Percentiles rank a stretch among this genome's conserved stretches.
Conservation (phyloP, 2,888 invertebrate species). For the Acleris literana region DNA sequence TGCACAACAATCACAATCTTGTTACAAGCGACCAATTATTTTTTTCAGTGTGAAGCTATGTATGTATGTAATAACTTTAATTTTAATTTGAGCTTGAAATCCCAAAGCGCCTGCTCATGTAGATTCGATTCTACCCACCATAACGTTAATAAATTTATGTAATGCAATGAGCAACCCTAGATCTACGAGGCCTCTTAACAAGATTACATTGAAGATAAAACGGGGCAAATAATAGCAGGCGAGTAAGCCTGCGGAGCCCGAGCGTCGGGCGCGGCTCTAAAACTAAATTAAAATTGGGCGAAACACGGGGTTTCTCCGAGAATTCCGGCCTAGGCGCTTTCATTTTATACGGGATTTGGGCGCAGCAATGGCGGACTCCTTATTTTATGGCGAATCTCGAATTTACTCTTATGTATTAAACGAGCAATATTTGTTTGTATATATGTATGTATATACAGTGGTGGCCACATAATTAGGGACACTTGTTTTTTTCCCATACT, state of each 20-base stretch:
- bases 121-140: too few species aligned
- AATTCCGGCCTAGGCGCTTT: slow-evolving; percentile 35
- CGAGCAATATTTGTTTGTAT: too few species aligned
- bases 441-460: too few species aligned
- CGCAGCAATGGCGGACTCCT: slow-evolving; percentile 33
- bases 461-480: too few species aligned
- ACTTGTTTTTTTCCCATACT: too few species aligned
- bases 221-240: slow-evolving; percentile 75
- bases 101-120: too few species aligned
- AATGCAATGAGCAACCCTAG: slow-evolving; percentile 26
- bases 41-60: too few species aligned
- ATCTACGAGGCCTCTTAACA: slow-evolving; percentile 73
- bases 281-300: slow-evolving; percentile 75
- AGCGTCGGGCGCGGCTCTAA: slow-evolving; percentile 58
- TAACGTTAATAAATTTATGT: neutral
- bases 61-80: too few species aligned
- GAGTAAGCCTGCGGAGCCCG: slow-evolving; percentile 58
- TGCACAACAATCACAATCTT: too few species aligned
- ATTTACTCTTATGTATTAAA: neutral
- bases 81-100: too few species aligned
- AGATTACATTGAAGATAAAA: slow-evolving; percentile 83
- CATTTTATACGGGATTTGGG: slow-evolving; percentile 35
- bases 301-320: slow-evolving; percentile 40
- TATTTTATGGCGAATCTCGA: slow-evolving; percentile 21
- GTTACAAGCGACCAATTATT: too few species aligned